phyloP scores from a whole-genome alignment of 2,888 invertebrate species.

The Clunio marinus region DNA sequence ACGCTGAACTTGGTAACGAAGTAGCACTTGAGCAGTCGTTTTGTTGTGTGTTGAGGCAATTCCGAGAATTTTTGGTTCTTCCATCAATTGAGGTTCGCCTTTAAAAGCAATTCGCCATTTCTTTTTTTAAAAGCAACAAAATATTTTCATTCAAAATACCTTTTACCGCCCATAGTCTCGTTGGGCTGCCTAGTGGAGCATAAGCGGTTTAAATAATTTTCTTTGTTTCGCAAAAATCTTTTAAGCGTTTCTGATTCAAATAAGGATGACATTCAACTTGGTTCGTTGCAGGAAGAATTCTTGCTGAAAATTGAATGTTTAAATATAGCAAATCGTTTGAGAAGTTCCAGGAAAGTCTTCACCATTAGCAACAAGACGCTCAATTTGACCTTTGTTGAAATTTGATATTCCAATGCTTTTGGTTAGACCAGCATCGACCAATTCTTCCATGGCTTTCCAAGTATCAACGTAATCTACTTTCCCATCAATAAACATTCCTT shows the following conservation, averaged over 20 bases:
- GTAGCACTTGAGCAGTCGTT: neutral
- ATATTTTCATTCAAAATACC: no score
- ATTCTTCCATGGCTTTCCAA: conserved; percentile 69
- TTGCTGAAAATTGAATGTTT: conserved; percentile 45
- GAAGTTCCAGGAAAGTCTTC: neutral
- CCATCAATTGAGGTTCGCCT: conserved; percentile 8
- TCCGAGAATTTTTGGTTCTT: neutral
- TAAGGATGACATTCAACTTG: conserved; percentile 75
- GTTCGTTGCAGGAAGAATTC: conserved; percentile 57
- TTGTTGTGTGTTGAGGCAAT: conserved; percentile 13
- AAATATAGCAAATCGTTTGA: no score
- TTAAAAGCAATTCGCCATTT: no score
- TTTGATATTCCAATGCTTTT: conserved; percentile 69
- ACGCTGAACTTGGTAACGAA: conserved; percentile 15
- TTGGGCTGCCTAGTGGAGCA: conserved; percentile 69
- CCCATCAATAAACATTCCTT: conserved; percentile 59
- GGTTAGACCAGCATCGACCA: conserved; percentile 61
- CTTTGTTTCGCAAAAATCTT: conserved; percentile 60
- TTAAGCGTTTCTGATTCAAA: conserved; percentile 61
- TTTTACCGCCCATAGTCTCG: conserved; percentile 59
- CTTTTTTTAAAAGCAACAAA: no score
- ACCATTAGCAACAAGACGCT: conserved; percentile 58
- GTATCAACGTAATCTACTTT: conserved; percentile 70
- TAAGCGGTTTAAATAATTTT: conserved; percentile 67
- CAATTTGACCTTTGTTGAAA: conserved; percentile 66